These are phyloP conservation scores for Daboia siamensis DNA, from an alignment of 2,113 vertebrate species.

Conservation along the genomic window DNA sequence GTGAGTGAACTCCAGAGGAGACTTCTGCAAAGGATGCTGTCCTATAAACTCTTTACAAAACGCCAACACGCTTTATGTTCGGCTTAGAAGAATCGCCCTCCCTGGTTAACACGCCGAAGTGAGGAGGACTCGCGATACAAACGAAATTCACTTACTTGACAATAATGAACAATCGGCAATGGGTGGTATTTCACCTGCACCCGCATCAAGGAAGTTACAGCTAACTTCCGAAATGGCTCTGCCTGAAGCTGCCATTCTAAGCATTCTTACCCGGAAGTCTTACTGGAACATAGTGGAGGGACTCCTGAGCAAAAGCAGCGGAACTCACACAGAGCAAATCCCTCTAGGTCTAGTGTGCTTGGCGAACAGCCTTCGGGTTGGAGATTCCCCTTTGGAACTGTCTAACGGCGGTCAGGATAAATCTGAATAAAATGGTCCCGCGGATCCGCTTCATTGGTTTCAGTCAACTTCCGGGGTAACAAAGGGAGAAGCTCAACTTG, in stretches of 20 bases:
- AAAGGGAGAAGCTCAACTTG: neutral
- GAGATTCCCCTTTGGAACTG: neutral
- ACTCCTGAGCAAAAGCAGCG: neutral
- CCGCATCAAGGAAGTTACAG: neutral
- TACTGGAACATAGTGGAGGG: neutral
- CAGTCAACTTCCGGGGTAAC: neutral
- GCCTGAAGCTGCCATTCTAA: neutral
- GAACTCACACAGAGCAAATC: neutral
- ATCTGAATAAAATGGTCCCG: neutral
- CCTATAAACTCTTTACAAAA: neutral
- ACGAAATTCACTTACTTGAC: neutral
- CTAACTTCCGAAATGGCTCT: neutral
- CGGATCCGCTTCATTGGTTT: neutral
- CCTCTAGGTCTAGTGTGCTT: neutral
- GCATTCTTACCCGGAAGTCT: neutral
- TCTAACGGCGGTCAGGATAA: neutral
- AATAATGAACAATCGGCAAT: neutral
- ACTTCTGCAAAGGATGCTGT: neutral
- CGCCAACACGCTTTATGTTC: neutral
- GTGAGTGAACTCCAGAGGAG: neutral
- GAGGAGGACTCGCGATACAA: neutral
- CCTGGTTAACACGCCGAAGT: no score
- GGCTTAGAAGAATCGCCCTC: neutral
- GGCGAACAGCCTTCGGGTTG: neutral
- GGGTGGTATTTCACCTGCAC: neutral